These are phyloP conservation scores for Anniella stebbinsi DNA, from an alignment of 2,797 vertebrate genomes.

Conservation along the genomic window DNA sequence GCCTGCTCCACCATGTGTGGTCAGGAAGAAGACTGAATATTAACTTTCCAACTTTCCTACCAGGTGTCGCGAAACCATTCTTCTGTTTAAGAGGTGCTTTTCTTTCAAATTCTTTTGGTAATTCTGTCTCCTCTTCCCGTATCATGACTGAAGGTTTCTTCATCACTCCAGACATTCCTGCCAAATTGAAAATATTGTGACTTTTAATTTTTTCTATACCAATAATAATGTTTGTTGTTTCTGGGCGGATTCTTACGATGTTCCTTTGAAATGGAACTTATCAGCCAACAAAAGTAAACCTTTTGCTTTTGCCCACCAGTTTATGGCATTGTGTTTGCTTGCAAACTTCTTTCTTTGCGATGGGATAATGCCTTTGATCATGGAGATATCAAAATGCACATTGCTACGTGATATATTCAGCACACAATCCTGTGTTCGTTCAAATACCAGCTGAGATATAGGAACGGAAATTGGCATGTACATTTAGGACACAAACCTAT, in stretches of 20 bases:
- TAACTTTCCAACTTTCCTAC: constrained; percentile 13
- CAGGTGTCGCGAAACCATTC: constrained; percentile 25
- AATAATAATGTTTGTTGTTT: neutral
- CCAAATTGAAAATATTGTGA: constrained; percentile 38
- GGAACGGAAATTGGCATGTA: neutral
- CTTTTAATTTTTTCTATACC: neutral
- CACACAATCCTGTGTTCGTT: neutral
- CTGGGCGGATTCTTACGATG: neutral
- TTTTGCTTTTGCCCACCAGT: neutral
- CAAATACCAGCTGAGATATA: neutral
- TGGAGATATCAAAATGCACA: neutral
- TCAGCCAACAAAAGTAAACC: neutral
- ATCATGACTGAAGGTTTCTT: constrained; percentile 60
- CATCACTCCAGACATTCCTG: constrained; percentile 61
- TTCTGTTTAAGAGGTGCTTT: neutral
- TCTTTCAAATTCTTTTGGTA: accelerated
- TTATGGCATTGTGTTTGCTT: neutral
- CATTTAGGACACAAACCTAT: neutral
- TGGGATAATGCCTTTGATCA: too few relatives aligned
- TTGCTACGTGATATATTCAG: neutral
- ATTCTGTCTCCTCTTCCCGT: constrained; percentile 54
- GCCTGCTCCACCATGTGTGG: neutral
- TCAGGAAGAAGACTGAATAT: neutral
- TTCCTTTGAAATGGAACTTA: neutral
- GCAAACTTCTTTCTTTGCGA: neutral